Evolutionary conservation across 2,797 vertebrate species (phyloP), one percentile per base, ranked within the genome.

Genomic region (Malurus splendens): DNA sequence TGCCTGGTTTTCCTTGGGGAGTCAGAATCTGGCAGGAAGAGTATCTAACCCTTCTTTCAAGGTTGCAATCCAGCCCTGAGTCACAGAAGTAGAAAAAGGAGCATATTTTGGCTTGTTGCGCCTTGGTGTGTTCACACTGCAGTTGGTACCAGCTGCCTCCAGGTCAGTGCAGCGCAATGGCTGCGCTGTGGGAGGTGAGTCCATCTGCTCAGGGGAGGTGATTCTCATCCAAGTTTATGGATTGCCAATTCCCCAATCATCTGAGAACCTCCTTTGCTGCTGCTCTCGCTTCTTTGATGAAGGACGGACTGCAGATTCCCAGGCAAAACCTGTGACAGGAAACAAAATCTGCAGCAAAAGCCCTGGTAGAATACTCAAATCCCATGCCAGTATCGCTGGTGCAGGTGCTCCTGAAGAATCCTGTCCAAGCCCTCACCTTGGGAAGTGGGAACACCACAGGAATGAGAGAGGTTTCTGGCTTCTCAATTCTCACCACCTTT

Each of bases 101-200:
- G 45, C 5, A 1, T 39, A 18, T 70, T 84, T 64, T 30, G 41
- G n/a, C 51, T 62, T 50, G 32, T 33, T 24, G 48, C 14, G 45
- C 38, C 45, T 47, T 0, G 0, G 4, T 0, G 2, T 41, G 5
- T 12, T 71, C 38, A 8, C 1, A 0, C 24, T 1, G 1, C n/a
- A 2, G 19, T 12, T 33, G 28, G 36, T 30, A 18, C 28, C 67
- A 44, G 66, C 51, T 23, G 18, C 28, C 17, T 13, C 7, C 1
- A 2, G 36, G 18, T 1, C 44, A 2, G 10, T 0, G 32, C 0
- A 1, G 64, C 55, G 28, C 3, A 6, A 14, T 8, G 62, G 30
- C 33, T 48, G 36, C 0, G 0, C 44, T 17, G 33, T 0, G 0
- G 59, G 3, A 33, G 15, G 16, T 5, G 39, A 61, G n/a, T 4